These are phyloP conservation scores for Geotria australis DNA, from an alignment of 2,797 vertebrate species.

Conservation along the genomic window DNA sequence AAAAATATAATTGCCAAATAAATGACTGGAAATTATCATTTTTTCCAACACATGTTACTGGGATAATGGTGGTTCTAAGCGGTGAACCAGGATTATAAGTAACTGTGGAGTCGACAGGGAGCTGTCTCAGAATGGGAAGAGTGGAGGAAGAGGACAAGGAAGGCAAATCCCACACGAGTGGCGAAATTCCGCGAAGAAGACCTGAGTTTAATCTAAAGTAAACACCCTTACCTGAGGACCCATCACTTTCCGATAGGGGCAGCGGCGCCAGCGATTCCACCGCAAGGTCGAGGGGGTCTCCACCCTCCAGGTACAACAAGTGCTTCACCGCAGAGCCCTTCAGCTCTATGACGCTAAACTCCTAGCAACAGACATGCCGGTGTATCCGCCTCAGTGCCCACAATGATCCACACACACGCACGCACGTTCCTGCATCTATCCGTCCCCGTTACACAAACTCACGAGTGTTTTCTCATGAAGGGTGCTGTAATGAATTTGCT, in stretches of 20 bases:
- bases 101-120: too few species aligned
- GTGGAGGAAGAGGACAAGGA: not conserved
- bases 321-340: conserved; percentile 26
- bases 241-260: conserved; percentile 2
- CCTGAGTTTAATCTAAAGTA: too few species aligned
- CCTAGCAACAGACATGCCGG: not conserved
- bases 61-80: too few species aligned
- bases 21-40: too few species aligned
- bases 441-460: too few species aligned
- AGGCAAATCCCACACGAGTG: too few species aligned
- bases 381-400: not conserved
- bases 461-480: not conserved
- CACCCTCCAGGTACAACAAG: conserved; percentile 36
- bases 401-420: not conserved
- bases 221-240: conserved; percentile 10
- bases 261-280: conserved; percentile 23
- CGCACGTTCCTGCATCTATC: not conserved
- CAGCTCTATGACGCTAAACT: conserved; percentile 17
- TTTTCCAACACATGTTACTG: too few species aligned
- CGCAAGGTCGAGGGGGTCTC: conserved; percentile 18
- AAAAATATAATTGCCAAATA: too few species aligned
- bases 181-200: too few species aligned
- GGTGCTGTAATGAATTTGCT: not conserved
- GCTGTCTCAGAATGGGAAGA: not conserved
- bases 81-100: too few species aligned